Base-by-base conservation (phyloP, 35 echinoderm and acorn worm genomes). In the Heliocidaris erythrogramma region DNA sequence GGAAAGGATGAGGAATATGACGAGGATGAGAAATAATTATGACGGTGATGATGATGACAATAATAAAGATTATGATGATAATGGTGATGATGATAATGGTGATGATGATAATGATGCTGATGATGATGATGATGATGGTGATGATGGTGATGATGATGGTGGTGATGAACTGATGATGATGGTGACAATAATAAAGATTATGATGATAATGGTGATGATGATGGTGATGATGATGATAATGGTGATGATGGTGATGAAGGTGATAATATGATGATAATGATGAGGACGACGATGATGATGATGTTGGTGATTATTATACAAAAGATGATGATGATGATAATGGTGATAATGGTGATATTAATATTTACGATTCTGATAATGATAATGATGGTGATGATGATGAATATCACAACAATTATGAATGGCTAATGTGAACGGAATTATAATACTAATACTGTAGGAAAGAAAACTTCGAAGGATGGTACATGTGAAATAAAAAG, bases 21-120 rank as follows among this genome's bases (percentile, higher is more conserved):
- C 2, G 59, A 18, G 2, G 59, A 14, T 60, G 59, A 60, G n/a
- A n/a, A n/a, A n/a, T n/a, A n/a, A n/a, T n/a, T n/a, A n/a, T 60
- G 5, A 2, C 13, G 18, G 12, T 18, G 18, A 60, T 12, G 59
- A 56, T 60, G 59, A 18, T 60, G 59, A 88, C 86, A 4, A 30
- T 5, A 13, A 24, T 30, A 47, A 0, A 3, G 7, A 88, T 27
- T 8, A 16, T 88, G 86, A 88, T 88, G 86, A 30, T 88, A 18
- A 88, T 88, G 86, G 4, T 88, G 86, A 24, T 30, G 86, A 88
- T 88, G 86, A 88, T 88, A 13, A 16, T 88, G 86, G n/a, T 88
- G 86, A 2, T 88, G 86, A 24, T 24, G 86, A 3, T 88, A 24
- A 30, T 49, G n/a, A 42, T 90, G 88, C 0, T 90, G 88, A n/a